phyloP scores from a whole-genome alignment of 2,888 invertebrate genomes.

The Drosophila infuscata region DNA sequence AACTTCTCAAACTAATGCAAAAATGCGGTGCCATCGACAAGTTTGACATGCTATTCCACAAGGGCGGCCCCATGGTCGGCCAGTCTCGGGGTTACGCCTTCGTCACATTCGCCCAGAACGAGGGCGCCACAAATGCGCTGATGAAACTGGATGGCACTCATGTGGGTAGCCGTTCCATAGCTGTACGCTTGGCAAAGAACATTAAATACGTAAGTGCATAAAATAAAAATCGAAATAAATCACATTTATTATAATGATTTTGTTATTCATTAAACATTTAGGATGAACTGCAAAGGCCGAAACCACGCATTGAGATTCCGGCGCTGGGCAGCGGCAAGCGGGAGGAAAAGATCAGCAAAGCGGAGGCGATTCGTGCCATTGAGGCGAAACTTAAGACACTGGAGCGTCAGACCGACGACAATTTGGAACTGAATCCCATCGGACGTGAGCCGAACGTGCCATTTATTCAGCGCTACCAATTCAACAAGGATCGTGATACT shows the following conservation, averaged over 20 bases:
- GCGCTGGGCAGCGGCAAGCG: constrained; percentile 89
- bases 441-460: constrained; percentile 86
- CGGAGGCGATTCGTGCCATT: constrained; percentile 94
- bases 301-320: constrained; percentile 91
- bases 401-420: constrained; percentile 89
- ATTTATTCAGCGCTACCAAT: constrained; percentile 89
- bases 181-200: constrained; percentile 93
- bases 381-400: constrained; percentile 94
- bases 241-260: not conserved
- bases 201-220: constrained; percentile 87
- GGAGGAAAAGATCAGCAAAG: constrained; percentile 89
- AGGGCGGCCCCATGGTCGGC: constrained; percentile 94
- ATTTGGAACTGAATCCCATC: constrained; percentile 90
- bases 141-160: constrained; percentile 90
- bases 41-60: constrained; percentile 98
- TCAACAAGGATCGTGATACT: constrained; percentile 82
- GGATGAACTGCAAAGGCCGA: constrained; percentile 92
- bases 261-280: constrained; percentile 73
- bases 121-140: constrained; percentile 90
- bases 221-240: not conserved
- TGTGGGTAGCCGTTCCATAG: constrained; percentile 90
- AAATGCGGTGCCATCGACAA: constrained; percentile 97
- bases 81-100: constrained; percentile 97
- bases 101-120: constrained; percentile 90
- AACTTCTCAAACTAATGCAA: constrained; percentile 98